Percentiles rank a stretch among this genome's conserved stretches.
phyloP scores from a whole-genome alignment of 1,140 invertebrate species.

The Cephus cinctus region DNA sequence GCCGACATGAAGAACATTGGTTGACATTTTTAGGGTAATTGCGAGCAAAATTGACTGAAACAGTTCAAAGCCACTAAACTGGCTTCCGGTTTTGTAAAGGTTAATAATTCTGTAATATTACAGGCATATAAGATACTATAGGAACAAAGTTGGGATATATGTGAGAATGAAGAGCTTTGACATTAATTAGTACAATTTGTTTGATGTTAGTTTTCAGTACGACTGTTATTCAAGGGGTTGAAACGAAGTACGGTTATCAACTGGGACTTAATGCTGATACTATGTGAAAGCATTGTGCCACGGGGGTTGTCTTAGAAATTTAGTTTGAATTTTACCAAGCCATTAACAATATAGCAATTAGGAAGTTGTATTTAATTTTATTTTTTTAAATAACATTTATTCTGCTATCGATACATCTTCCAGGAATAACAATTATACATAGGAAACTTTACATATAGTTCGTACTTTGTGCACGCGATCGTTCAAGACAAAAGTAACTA shows the following conservation, averaged over 20 bases:
- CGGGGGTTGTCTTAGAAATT: background rate
- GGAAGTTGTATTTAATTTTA: too few species aligned
- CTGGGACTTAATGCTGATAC: background rate
- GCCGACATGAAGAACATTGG: too few species aligned
- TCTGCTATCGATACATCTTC: constrained; percentile 1
- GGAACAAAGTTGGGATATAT: too few species aligned
- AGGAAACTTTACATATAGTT: background rate
- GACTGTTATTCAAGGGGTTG: background rate
- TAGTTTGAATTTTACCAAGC: background rate
- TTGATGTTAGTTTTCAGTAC: background rate
- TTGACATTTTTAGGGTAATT: too few species aligned
- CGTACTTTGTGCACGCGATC: background rate
- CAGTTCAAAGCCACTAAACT: too few species aligned
- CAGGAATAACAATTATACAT: background rate
- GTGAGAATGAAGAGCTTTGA: too few species aligned
- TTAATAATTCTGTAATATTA: too few species aligned
- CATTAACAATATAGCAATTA: background rate
- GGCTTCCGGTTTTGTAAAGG: too few species aligned
- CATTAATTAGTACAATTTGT: too few species aligned
- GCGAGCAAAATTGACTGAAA: too few species aligned
- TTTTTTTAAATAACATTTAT: constrained; percentile 3
- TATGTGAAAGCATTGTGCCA: background rate
- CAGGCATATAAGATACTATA: too few species aligned
- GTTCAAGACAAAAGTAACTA: background rate
- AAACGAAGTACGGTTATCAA: background rate